phyloP scores from a whole-genome alignment of 2,888 invertebrate species.

The Cryptocephalus moraei region DNA sequence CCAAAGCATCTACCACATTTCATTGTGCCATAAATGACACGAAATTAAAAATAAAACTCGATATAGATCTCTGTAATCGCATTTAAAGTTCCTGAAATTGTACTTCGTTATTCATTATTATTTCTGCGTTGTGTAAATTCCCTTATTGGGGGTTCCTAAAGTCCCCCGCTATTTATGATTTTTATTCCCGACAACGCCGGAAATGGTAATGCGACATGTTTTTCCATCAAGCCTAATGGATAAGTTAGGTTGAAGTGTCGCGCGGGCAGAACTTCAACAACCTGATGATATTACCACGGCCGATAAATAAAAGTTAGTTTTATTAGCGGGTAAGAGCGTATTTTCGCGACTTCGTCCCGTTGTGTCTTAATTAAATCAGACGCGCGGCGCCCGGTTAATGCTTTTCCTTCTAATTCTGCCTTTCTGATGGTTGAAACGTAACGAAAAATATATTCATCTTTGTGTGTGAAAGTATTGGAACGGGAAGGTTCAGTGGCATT shows the following conservation, averaged over 20 bases:
- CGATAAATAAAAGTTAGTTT: constrained; percentile 20
- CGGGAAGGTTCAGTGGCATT: too few relatives aligned
- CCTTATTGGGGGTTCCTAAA: too few relatives aligned
- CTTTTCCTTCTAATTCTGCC: background rate
- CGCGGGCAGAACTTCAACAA: constrained; percentile 10
- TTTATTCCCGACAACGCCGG: constrained; percentile 21
- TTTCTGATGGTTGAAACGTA: background rate
- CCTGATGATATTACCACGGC: constrained; percentile 1
- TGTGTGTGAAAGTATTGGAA: too few relatives aligned
- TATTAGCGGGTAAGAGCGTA: constrained; percentile 5
- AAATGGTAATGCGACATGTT: constrained; percentile 27
- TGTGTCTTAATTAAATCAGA: background rate
- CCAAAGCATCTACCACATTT: too few relatives aligned
- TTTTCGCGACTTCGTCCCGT: background rate
- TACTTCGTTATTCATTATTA: too few relatives aligned
- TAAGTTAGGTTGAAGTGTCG: constrained; percentile 23
- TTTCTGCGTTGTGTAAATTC: too few relatives aligned
- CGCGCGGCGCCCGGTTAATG: too few relatives aligned
- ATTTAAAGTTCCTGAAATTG: too few relatives aligned
- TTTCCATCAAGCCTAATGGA: constrained; percentile 26
- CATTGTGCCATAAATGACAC: too few relatives aligned
- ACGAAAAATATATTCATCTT: too few relatives aligned
- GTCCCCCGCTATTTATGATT: constrained; percentile 20
- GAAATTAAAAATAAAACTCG: too few relatives aligned
- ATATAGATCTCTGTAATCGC: too few relatives aligned